phyloP scores from a whole-genome alignment of 2,797 vertebrate species.

The Peromyscus melanophrys region DNA sequence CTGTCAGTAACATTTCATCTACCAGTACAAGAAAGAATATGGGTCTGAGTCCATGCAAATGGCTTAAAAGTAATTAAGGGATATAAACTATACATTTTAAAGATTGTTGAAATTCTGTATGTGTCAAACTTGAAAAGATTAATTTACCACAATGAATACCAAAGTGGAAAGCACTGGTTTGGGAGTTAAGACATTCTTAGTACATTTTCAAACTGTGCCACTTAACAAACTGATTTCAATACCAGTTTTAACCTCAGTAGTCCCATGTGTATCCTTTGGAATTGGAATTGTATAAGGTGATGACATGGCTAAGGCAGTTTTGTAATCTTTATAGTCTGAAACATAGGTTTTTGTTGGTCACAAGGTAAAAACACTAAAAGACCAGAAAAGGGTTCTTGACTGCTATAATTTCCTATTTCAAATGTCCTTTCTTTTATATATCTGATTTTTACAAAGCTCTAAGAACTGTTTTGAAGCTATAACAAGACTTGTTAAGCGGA shows the following conservation, averaged over 20 bases:
- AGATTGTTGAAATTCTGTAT: neutral
- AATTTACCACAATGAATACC: neutral
- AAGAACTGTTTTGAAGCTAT: constrained; percentile 9
- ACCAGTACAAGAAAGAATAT: constrained; percentile 8
- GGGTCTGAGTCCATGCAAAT: neutral
- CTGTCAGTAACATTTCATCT: constrained; percentile 5
- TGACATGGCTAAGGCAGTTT: constrained; percentile 28
- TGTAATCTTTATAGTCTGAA: constrained; percentile 3
- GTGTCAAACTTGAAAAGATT: constrained; percentile 47
- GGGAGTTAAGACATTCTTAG: constrained; percentile 20
- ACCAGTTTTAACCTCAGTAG: neutral
- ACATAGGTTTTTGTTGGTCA: constrained; percentile 6
- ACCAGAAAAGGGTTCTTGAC: neutral
- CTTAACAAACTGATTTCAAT: constrained; percentile 41
- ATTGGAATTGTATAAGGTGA: constrained; percentile 21
- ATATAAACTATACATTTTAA: constrained; percentile 40
- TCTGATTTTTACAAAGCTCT: neutral
- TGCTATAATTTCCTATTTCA: constrained; percentile 42
- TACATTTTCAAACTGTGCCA: constrained; percentile 44
- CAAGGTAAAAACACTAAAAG: neutral
- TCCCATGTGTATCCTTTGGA: neutral
- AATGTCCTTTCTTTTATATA: neutral
- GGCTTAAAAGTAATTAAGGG: neutral
- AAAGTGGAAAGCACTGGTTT: neutral
- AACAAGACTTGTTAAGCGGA: neutral